Conservation (phyloP, 1,140 invertebrate genomes). For the Ceratosolen solmsi region DNA sequence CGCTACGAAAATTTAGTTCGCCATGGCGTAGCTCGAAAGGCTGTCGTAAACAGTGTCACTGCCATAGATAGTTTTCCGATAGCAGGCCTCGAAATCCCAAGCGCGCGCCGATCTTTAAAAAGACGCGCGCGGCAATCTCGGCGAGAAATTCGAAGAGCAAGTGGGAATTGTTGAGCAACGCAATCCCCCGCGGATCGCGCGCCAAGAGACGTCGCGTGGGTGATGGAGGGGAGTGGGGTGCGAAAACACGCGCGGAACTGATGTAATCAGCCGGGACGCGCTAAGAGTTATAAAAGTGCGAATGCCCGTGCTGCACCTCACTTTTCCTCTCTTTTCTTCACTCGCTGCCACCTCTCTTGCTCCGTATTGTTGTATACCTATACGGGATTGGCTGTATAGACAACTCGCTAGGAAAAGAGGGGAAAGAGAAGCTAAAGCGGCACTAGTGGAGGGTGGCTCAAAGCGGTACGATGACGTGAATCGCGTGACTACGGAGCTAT, state of each 20-base stretch:
- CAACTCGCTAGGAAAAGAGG: not conserved
- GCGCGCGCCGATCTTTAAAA: conserved; percentile 4
- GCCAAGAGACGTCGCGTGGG: not conserved
- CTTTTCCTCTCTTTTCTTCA: no score
- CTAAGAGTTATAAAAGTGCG: conserved; percentile 52
- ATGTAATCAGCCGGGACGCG: conserved; percentile 52
- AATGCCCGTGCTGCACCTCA: conserved; percentile 15
- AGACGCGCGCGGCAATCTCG: conserved; percentile 2
- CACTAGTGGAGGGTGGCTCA: conserved; percentile 56
- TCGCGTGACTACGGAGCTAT: conserved; percentile 61
- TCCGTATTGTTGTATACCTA: not conserved
- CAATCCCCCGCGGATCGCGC: not conserved
- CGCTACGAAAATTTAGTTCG: no score
- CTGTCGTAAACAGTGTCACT: not conserved
- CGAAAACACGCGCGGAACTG: conserved; percentile 18
- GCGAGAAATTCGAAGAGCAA: conserved; percentile 10
- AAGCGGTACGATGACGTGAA: conserved; percentile 64
- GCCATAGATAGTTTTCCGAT: not conserved
- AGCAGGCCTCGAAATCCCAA: not conserved
- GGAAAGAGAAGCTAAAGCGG: conserved; percentile 7
- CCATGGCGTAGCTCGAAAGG: not conserved
- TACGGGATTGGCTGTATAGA: not conserved
- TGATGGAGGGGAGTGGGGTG: not conserved
- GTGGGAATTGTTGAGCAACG: not conserved
- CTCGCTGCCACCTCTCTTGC: not conserved